phyloP scores from a whole-genome alignment of 64 coral and sea anemone genomes.

The Actinia tenebrosa region DNA sequence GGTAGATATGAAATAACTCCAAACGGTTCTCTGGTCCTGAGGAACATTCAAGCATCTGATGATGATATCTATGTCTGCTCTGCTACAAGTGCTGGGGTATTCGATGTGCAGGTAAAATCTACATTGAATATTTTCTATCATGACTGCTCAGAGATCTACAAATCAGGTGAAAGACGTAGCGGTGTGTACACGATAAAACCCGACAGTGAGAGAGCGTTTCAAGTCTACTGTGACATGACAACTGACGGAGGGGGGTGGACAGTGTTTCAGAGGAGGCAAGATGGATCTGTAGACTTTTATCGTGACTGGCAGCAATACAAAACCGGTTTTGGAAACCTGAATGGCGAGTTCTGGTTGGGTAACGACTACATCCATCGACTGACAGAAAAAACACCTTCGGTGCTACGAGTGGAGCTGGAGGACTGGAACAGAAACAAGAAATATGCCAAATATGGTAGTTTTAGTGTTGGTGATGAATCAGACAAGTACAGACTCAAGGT shows the following conservation, averaged over 20 bases:
- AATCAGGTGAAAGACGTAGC: not conserved
- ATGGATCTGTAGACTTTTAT: constrained; percentile 4
- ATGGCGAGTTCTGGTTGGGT: not conserved
- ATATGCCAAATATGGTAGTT: not conserved
- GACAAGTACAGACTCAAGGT: not conserved
- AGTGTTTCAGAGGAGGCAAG: constrained; percentile 14
- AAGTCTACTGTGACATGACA: constrained; percentile 5
- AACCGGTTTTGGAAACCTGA: not conserved
- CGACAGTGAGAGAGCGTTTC: not conserved
- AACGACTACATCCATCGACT: constrained; percentile 3
- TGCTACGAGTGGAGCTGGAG: constrained; percentile 4
- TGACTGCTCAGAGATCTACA: constrained; percentile 6
- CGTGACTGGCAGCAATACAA: not conserved
- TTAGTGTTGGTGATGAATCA: not conserved
- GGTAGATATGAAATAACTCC: not conserved
- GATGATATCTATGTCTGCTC: constrained; percentile 42
- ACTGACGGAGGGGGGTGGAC: constrained; percentile 6
- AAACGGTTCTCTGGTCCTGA: constrained; percentile 15
- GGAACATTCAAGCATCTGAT: not conserved
- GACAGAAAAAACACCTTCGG: no score
- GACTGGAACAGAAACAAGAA: constrained; percentile 1
- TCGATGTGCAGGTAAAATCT: not conserved
- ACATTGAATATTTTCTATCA: not conserved
- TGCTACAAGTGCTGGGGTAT: constrained; percentile 28
- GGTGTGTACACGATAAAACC: not conserved